Evolutionary conservation across 1,140 invertebrate genomes (phyloP), one percentile per base, ranked within the genome.

Genomic region (Sycophila sp.): DNA sequence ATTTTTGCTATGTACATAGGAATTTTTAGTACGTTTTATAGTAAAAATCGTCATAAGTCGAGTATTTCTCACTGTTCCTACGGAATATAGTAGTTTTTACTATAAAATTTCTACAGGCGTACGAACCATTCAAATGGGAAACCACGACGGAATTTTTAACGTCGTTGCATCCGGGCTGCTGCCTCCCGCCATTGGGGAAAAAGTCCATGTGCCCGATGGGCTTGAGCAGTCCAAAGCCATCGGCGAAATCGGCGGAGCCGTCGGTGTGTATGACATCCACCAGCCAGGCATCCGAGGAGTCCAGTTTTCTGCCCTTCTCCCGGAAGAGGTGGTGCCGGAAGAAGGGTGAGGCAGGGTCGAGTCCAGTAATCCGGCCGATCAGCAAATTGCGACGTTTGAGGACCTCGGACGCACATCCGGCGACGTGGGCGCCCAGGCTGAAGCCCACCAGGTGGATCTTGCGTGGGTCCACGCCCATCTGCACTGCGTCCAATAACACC

Each of bases 251-350:
- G 4, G 76, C 69, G 0, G 85, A 83, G 4, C 91, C 93, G 78
- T 94, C 94, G 0, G 94, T 95, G 76, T 96, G 94, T 78, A 96
- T 94, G 26, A 94, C 92, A 78, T 96, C 94, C 2, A 96, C 94
- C 19, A 96, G 90, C 58, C 89, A 84, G 11, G 95, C 95, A 76
- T 96, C 95, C 0, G 88, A 88, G 2, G 92, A 91, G 77, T 96
- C 94, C 2, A 96, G 81, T 59, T 86, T 92, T 77, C 81, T 77
- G 3, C 80, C 77, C 47, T 77, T 86, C 69, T 88, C 83, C 22
- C 79, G 73, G 68, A 86, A 77, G n/a, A 89, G 70, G 73, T 88
- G 73, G 74, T 85, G 87, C 72, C 89, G 81, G 77, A 92, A 93
- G 67, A 91, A 88, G 0, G 91, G 91, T 2, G 89, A 90, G 0